Percentiles rank a stretch among this genome's conserved stretches.
These are phyloP conservation scores for Dexiosoma caninum DNA, from an alignment of 2,888 invertebrate genomes.

Conservation along the genomic window DNA sequence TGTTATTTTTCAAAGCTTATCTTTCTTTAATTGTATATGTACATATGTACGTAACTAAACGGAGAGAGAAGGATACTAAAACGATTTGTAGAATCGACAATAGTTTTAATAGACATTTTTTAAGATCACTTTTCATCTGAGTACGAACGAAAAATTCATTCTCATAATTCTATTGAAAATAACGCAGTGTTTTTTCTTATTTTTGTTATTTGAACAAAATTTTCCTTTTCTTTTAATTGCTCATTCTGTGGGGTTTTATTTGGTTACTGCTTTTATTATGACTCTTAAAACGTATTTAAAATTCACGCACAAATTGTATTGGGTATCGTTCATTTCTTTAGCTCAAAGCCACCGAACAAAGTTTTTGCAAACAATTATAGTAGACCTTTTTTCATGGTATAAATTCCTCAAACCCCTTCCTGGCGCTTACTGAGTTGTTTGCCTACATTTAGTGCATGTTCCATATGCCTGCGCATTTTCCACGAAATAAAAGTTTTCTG, in stretches of 20 bases:
- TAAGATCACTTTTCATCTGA: no score
- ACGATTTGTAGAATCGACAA: background rate
- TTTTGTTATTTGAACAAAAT: no score
- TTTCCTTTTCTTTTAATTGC: no score
- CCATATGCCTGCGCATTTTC: background rate
- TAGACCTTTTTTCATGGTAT: background rate
- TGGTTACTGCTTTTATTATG: no score
- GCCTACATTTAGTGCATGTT: background rate
- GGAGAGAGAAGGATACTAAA: background rate
- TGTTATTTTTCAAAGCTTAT: background rate
- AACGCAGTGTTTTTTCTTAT: no score
- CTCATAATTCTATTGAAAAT: no score
- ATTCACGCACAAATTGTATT: no score
- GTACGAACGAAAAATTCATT: no score
- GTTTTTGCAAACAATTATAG: background rate
- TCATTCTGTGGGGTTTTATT: no score
- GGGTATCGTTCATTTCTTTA: no score
- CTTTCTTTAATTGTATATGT: background rate
- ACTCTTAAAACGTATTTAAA: no score
- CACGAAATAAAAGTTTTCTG: constrained; percentile 11
- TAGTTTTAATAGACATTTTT: background rate
- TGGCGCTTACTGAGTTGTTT: background rate
- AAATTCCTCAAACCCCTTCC: background rate
- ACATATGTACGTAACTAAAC: no score
- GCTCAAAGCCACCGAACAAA: background rate